Percentiles rank a stretch among this genome's conserved stretches.
Evolutionary conservation across 2,797 vertebrate species (phyloP).

Genomic region (Anisognathus igniventris): DNA sequence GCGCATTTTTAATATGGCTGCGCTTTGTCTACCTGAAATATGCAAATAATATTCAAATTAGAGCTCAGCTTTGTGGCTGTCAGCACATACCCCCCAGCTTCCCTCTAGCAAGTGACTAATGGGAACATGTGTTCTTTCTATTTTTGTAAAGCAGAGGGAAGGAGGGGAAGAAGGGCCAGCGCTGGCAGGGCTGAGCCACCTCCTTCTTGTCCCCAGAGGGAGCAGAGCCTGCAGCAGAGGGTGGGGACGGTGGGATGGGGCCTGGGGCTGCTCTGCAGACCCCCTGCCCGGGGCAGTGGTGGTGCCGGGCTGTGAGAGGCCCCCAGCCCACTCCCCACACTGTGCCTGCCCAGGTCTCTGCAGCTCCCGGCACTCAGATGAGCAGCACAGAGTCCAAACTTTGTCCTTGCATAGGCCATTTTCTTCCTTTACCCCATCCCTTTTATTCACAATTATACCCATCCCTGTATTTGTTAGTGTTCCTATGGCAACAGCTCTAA

Average conservation of each 20-base stretch:
- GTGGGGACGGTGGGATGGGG: neutral
- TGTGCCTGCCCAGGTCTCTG: accelerated
- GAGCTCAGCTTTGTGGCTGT: slow-evolving; percentile 43
- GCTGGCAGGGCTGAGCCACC: neutral
- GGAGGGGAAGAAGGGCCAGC: slow-evolving; percentile 9
- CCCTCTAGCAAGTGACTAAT: slow-evolving; percentile 78
- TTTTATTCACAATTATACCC: neutral
- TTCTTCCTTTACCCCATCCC: neutral
- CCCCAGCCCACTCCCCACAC: neutral
- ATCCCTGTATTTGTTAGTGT: slow-evolving; percentile 37
- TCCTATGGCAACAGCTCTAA: slow-evolving; percentile 46
- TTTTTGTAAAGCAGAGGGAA: slow-evolving; percentile 54
- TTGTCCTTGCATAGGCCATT: neutral
- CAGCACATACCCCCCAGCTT: slow-evolving; percentile 72
- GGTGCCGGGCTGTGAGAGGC: neutral
- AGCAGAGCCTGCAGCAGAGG: neutral
- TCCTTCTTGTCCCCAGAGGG: neutral
- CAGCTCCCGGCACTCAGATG: accelerated
- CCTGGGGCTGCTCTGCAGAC: neutral
- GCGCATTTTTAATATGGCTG: neutral
- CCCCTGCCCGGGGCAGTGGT: neutral
- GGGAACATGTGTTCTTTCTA: slow-evolving; percentile 78
- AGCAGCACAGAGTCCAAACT: neutral
- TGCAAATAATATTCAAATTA: slow-evolving; percentile 77
- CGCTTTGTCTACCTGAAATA: slow-evolving; percentile 72